Conservation (phyloP, 2,113 vertebrate species). For the Echinops telfairi region DNA sequence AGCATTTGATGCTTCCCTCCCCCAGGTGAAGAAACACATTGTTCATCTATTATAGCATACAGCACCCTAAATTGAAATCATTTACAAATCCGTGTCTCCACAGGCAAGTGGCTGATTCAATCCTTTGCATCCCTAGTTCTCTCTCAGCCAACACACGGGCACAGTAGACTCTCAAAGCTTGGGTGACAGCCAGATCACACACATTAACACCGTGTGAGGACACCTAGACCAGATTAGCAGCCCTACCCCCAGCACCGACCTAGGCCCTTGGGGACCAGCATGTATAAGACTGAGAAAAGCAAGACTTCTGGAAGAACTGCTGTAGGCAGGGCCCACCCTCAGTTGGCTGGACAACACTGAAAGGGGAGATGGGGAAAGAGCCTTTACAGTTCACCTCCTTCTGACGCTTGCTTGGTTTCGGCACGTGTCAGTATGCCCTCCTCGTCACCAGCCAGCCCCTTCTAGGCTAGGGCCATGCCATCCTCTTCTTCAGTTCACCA, state of each 20-base stretch:
- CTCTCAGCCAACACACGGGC: not conserved
- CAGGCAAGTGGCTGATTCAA: not conserved
- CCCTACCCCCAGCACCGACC: not conserved
- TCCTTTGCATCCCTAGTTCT: not conserved
- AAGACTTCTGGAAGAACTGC: not conserved
- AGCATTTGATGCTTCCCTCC: not conserved
- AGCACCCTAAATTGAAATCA: slow-evolving; percentile 10
- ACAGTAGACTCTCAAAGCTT: not conserved
- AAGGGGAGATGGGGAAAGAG: not conserved
- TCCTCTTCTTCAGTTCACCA: not conserved
- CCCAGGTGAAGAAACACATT: not conserved
- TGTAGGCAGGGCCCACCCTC: not conserved
- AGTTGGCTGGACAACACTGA: not conserved
- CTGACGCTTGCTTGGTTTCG: not conserved
- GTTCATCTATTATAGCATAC: not conserved
- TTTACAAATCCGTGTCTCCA: slow-evolving; percentile 48
- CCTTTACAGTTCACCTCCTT: not conserved
- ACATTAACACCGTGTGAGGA: not conserved
- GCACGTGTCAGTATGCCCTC: too few relatives aligned
- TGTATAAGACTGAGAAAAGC: not conserved
- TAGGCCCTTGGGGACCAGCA: not conserved
- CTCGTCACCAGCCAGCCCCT: not conserved
- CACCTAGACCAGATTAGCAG: not conserved
- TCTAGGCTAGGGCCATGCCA: not conserved
- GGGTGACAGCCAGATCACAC: not conserved